A percentile compares a stretch with the other conserved stretches of the same genome.
Evolutionary conservation across 64 coral and sea anemone species (phyloP).

Genomic region (Dendrophyllia cribrosa): DNA sequence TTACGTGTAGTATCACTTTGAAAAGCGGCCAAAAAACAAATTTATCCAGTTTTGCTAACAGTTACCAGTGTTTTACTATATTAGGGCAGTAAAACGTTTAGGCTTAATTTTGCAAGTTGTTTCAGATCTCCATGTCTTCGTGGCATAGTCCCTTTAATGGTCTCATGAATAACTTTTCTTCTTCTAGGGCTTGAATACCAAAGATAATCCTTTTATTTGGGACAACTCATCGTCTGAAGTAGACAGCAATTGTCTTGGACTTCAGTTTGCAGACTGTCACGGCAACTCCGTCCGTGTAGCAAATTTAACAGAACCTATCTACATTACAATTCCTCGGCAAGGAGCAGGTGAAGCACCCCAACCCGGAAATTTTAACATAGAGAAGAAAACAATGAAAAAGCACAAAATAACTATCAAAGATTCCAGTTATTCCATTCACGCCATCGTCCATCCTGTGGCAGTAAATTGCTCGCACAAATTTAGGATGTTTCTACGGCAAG

Average conservation of each 20-base stretch:
- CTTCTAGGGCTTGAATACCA: slow-evolving; percentile 48
- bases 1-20: no score
- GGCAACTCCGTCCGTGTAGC: slow-evolving; percentile 35
- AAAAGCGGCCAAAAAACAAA: no score
- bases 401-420: slow-evolving; percentile 69
- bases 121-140: no score
- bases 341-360: not conserved
- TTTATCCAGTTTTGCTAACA: no score
- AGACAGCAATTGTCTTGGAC: slow-evolving; percentile 52
- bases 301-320: slow-evolving; percentile 19
- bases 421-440: slow-evolving; percentile 59
- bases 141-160: no score
- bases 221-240: slow-evolving; percentile 42
- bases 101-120: no score
- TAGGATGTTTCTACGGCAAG: slow-evolving; percentile 43
- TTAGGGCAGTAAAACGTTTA: no score
- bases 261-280: slow-evolving; percentile 57
- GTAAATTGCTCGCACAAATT: slow-evolving; percentile 67
- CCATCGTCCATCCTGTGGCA: slow-evolving; percentile 1
- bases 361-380: slow-evolving; percentile 35
- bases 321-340: not conserved
- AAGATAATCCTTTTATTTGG: slow-evolving; percentile 71
- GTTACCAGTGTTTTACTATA: no score
- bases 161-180: not conserved
- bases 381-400: slow-evolving; percentile 49